Percentiles rank a stretch among this genome's conserved stretches.
Conservation (phyloP, 2,888 invertebrate species). For the Antheraea assamensis region DNA sequence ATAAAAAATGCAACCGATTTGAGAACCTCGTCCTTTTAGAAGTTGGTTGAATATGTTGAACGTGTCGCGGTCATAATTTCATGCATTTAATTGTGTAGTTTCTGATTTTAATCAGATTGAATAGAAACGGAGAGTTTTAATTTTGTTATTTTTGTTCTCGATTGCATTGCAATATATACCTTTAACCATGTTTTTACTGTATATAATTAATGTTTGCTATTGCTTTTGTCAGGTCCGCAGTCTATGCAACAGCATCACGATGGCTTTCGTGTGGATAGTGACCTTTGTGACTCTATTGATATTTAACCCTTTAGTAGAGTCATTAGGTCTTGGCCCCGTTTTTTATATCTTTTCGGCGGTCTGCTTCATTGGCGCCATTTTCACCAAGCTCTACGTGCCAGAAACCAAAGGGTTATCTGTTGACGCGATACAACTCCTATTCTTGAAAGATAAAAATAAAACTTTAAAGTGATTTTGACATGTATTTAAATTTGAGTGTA, state of each 20-base stretch:
- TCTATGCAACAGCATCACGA: conserved; percentile 53
- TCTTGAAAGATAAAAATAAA: conserved; percentile 36
- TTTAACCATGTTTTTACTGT: too few relatives aligned
- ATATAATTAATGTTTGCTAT: neutral
- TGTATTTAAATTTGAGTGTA: neutral
- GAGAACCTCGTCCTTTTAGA: too few relatives aligned
- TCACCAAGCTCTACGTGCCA: conserved; percentile 57
- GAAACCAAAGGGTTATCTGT: conserved; percentile 69
- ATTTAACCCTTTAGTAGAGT: conserved; percentile 56
- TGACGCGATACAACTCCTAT: conserved; percentile 56
- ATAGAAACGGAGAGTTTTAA: too few relatives aligned
- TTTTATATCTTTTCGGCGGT: conserved; percentile 64
- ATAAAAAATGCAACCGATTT: too few relatives aligned
- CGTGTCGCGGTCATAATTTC: too few relatives aligned
- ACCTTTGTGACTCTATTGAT: conserved; percentile 60
- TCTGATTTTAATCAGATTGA: too few relatives aligned
- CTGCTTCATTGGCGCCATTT: conserved; percentile 54
- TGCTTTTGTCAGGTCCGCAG: conserved; percentile 51
- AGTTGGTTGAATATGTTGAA: too few relatives aligned
- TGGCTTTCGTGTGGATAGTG: conserved; percentile 52
- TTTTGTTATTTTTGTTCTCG: too few relatives aligned
- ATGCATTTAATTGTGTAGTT: too few relatives aligned
- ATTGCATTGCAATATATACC: too few relatives aligned
- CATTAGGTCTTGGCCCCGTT: conserved; percentile 57
- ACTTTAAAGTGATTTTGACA: neutral